phyloP scores from a whole-genome alignment of 2,797 vertebrate genomes.

The Capromys pilorides region DNA sequence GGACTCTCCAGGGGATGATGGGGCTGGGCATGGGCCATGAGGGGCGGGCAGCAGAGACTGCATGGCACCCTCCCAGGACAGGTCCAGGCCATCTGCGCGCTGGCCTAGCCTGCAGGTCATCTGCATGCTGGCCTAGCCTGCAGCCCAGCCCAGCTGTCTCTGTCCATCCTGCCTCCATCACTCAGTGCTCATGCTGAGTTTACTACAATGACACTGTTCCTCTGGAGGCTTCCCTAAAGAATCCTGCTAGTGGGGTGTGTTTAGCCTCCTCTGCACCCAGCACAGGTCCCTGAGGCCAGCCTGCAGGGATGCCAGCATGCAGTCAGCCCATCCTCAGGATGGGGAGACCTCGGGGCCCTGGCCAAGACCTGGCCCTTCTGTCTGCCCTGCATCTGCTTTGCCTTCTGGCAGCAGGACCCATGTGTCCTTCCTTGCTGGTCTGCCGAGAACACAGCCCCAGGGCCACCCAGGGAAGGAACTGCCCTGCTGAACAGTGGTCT shows the following conservation, averaged over 20 bases:
- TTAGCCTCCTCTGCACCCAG: background rate
- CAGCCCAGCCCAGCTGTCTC: background rate
- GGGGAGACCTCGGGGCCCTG: background rate
- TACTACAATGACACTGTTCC: too few relatives aligned
- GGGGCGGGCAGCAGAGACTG: background rate
- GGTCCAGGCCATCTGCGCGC: background rate
- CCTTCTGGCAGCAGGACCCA: background rate
- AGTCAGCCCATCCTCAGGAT: fast-evolving
- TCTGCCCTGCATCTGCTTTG: background rate
- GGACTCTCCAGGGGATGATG: background rate
- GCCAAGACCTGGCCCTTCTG: background rate
- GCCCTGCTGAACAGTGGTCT: background rate
- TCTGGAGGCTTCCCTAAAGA: background rate
- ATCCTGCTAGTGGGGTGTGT: background rate
- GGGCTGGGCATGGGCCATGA: background rate
- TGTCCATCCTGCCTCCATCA: background rate
- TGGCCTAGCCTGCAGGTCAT: background rate
- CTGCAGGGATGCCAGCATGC: background rate
- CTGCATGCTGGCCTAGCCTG: too few relatives aligned
- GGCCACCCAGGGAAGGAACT: background rate
- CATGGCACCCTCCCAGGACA: background rate
- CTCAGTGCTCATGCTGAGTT: background rate
- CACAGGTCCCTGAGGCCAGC: background rate
- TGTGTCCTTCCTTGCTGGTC: background rate
- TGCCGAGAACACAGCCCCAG: background rate